A percentile compares a stretch with the other conserved stretches of the same genome.
Evolutionary conservation across 1,140 invertebrate species (phyloP).

Genomic region (Drosophila lini): DNA sequence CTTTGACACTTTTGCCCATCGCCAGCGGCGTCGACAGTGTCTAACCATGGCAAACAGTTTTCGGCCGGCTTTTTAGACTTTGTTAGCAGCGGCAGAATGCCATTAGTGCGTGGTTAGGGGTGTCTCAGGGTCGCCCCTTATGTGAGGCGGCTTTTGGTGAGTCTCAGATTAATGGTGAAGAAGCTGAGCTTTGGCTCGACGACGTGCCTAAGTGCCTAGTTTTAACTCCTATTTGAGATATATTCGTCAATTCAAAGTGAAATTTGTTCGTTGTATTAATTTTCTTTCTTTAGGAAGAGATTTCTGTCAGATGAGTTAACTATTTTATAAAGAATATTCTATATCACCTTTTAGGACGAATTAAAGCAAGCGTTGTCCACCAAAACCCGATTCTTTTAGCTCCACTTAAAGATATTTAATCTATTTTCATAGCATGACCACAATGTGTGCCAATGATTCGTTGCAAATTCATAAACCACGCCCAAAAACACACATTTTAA

Average conservation of each 20-base stretch:
- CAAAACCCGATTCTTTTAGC: neutral
- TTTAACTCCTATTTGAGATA: constrained; percentile 7
- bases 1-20: constrained; percentile 68
- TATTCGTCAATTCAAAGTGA: neutral
- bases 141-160: constrained; percentile 39
- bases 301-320: too few relatives aligned
- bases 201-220: constrained; percentile 58
- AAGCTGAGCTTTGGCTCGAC: constrained; percentile 40
- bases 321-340: neutral
- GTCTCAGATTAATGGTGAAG: constrained; percentile 60
- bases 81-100: constrained; percentile 40
- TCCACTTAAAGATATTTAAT: constrained; percentile 6
- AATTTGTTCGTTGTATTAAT: neutral
- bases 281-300: neutral
- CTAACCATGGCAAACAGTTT: constrained; percentile 48
- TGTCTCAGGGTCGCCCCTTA: constrained; percentile 14
- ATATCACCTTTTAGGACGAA: neutral
- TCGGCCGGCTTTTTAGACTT: constrained; percentile 58
- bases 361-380: neutral
- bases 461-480: constrained; percentile 25
- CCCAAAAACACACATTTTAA: constrained; percentile 21
- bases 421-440: constrained; percentile 4
- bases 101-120: constrained; percentile 50
- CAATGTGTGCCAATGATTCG: constrained; percentile 10
- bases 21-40: constrained; percentile 40